phyloP scores from a whole-genome alignment of 2,113 vertebrate species.

The Hiodon tergisus region DNA sequence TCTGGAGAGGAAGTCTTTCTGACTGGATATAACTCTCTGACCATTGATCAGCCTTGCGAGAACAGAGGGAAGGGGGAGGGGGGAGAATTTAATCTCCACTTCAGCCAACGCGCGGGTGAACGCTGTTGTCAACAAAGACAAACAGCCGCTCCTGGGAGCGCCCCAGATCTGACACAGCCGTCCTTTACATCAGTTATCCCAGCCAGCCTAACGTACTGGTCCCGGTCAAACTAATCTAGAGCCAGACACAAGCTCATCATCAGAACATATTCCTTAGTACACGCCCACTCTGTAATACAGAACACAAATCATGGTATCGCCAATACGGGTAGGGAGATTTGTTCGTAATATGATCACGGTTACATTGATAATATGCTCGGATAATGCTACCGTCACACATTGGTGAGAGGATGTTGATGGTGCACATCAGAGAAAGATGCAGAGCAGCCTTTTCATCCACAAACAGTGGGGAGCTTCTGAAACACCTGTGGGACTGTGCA shows the following conservation, averaged over 20 bases:
- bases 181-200: slow-evolving; percentile 65
- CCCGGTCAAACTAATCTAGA: slow-evolving; percentile 65
- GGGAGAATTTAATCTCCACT: slow-evolving; percentile 42
- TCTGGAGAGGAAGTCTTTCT: background rate
- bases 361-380: too few species aligned
- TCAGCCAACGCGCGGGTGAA: slow-evolving; percentile 59
- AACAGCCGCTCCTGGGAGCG: slow-evolving; percentile 86
- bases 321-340: too few species aligned
- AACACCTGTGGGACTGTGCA: background rate
- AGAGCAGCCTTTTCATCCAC: background rate
- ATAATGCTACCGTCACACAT: background rate
- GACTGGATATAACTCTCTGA: background rate
- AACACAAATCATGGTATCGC: too few species aligned
- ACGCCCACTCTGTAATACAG: slow-evolving; percentile 36
- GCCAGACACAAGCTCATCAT: slow-evolving; percentile 67
- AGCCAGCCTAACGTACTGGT: slow-evolving; percentile 57
- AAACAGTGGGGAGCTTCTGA: too few species aligned
- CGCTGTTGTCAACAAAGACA: slow-evolving; percentile 87
- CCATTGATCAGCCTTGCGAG: background rate
- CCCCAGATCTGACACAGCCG: slow-evolving; percentile 81
- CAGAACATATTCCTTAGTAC: slow-evolving; percentile 72
- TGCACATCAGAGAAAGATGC: too few species aligned
- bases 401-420: background rate
- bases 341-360: too few species aligned
- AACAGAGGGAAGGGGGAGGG: slow-evolving; percentile 28